Base-by-base conservation (phyloP, 2,888 invertebrate genomes). In the Lampropteryx suffumata region DNA sequence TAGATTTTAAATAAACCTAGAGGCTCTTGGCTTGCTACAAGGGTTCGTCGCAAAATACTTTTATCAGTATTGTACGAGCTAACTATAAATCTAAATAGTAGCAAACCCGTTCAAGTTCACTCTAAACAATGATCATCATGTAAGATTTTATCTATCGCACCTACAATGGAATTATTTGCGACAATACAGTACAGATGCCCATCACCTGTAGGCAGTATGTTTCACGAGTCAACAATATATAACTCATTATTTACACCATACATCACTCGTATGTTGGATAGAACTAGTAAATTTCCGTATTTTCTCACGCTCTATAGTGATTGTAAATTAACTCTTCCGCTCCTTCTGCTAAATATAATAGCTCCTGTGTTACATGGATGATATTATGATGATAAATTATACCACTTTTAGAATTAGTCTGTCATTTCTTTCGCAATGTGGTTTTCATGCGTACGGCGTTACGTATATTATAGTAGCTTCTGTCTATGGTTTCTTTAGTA, bases 81-180 rank as follows among this genome's bases (percentile, higher is more conserved):
- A 24, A 24, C 24, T 24, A 24, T 7, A 21, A 0, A 12, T 32
- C 27, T 43, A 37, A 43, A 43, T 43, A 43, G 41, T 42, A 24
- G 24, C 35, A 28, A 50, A 36, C 27, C 29, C 35, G 30, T 49
- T 32, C 51, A 51, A 51, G 57, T 43, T 48, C 45, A 48, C 54
- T 48, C 46, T 40, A 53, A 58, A 62, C 59, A 64, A 56, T 28
- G 13, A 54, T 57, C 55, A 62, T 39, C 42, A 62, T 64, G 63
- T 55, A 43, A 57, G 56, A 63, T 61, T 45, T 27, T 55, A 53
- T 59, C 37, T 35, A 13, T 14, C 37, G 56, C 12, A 40, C 9
- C 13, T 55, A 55, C 73, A 74, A 71, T 76, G 75, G 74, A 73
- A 76, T 70, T 62, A 64, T 73, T 64, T 55, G 58, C 58, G 54